Conservation (phyloP, 2,888 invertebrate genomes). For the Pristionchus japonicus region DNA sequence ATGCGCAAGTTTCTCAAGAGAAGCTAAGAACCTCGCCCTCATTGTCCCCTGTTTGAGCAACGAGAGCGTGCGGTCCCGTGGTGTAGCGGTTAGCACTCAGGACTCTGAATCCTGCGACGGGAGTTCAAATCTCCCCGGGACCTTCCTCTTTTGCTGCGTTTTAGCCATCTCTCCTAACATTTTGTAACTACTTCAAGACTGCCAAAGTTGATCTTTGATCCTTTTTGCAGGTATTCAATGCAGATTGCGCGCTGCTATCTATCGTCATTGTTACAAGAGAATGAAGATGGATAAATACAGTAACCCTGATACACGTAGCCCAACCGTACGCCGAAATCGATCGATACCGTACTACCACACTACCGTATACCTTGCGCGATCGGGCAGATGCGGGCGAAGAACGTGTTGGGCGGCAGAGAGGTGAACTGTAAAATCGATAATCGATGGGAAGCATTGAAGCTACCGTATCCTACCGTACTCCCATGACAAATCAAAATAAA, state of each 20-base stretch:
- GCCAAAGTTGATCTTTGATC: background rate
- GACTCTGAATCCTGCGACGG: conserved; percentile 70
- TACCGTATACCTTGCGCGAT: conserved; percentile 23
- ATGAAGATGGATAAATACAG: too few species aligned
- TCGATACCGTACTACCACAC: too few species aligned
- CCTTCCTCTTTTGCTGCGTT: conserved; percentile 42
- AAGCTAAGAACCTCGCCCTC: background rate
- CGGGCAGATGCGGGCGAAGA: conserved; percentile 5
- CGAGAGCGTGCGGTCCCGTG: conserved; percentile 55
- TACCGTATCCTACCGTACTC: background rate
- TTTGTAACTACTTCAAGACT: background rate
- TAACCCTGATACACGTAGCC: too few species aligned
- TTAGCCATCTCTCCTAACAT: background rate
- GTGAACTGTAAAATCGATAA: conserved; percentile 11
- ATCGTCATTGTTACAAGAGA: too few species aligned
- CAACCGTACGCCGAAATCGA: too few species aligned
- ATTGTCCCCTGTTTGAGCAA: background rate
- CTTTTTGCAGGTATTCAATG: too few species aligned
- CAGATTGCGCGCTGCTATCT: too few species aligned
- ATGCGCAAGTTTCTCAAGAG: background rate
- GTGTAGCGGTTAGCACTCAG: conserved; percentile 69
- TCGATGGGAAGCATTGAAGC: background rate
- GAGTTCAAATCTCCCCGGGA: conserved; percentile 64
- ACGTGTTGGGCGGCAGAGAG: conserved; percentile 22
- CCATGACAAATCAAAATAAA: too few species aligned